phyloP scores from a whole-genome alignment of 2,797 vertebrate species.

The Scyliorhinus canicula region DNA sequence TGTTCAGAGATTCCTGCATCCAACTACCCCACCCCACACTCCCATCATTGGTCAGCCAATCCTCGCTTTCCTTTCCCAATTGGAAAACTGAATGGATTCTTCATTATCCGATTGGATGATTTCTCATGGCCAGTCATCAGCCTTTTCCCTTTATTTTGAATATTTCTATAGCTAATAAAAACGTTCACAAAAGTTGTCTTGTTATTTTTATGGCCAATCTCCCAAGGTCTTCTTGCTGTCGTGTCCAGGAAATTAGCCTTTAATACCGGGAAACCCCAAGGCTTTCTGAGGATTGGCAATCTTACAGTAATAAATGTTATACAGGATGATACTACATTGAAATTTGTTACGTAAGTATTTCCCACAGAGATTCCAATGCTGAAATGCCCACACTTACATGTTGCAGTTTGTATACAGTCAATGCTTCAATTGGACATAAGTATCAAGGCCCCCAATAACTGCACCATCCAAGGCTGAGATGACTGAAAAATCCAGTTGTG shows the following conservation, averaged over 20 bases:
- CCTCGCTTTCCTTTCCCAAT: background rate
- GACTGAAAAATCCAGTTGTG: no score
- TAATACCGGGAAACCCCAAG: background rate
- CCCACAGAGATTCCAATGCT: background rate
- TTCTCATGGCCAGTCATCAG: background rate
- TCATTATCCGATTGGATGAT: background rate
- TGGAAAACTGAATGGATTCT: background rate
- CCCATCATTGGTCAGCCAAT: background rate
- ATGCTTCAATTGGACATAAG: background rate
- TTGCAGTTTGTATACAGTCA: background rate
- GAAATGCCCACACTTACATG: background rate
- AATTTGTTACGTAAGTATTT: background rate
- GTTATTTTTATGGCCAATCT: background rate
- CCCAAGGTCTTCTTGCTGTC: background rate
- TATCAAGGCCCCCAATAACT: background rate
- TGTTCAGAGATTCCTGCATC: background rate
- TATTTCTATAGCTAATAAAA: background rate
- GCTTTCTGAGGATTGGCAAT: background rate
- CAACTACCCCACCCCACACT: background rate
- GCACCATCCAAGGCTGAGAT: background rate
- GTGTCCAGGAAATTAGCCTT: background rate
- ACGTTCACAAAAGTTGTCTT: background rate
- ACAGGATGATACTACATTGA: background rate
- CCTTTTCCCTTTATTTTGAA: background rate
- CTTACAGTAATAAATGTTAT: background rate